These are phyloP conservation scores for Microcebus lehilahytsara DNA, from an alignment of 2,113 vertebrate genomes.

Conservation along the genomic window DNA sequence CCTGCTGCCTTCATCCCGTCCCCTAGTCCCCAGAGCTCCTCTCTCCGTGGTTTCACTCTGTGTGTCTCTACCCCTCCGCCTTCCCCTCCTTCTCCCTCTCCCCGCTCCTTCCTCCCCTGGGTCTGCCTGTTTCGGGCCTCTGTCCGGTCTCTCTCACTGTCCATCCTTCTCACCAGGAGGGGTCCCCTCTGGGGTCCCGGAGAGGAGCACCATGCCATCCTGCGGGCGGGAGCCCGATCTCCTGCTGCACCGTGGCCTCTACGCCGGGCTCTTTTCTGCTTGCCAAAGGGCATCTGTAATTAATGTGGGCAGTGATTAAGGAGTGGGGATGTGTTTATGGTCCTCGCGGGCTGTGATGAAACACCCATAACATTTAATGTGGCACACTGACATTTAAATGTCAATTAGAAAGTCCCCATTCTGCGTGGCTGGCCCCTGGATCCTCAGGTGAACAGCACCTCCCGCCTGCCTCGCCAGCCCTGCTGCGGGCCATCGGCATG, in stretches of 20 bases:
- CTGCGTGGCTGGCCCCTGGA: constrained; percentile 50
- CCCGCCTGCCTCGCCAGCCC: neutral
- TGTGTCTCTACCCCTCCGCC: neutral
- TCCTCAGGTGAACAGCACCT: neutral
- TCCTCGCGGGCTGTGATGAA: constrained; percentile 69
- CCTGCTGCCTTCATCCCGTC: neutral
- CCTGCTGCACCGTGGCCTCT: neutral
- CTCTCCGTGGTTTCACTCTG: neutral
- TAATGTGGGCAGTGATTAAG: constrained; percentile 72
- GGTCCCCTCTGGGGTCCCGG: neutral
- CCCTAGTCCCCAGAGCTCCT: neutral
- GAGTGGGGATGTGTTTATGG: constrained; percentile 69
- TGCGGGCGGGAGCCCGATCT: neutral
- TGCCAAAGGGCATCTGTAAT: constrained; percentile 71
- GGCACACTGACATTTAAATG: constrained; percentile 82
- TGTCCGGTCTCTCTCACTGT: neutral
- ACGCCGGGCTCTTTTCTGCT: constrained; percentile 50
- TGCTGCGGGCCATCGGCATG: neutral
- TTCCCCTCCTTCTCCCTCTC: neutral
- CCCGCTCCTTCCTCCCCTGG: neutral
- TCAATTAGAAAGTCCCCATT: constrained; percentile 77
- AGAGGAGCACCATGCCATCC: neutral
- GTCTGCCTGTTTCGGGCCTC: neutral
- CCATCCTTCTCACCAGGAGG: neutral
- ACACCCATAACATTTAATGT: constrained; percentile 74